Evolutionary conservation across 1,140 invertebrate species (phyloP).

Genomic region (Macrocentrus cingulum): DNA sequence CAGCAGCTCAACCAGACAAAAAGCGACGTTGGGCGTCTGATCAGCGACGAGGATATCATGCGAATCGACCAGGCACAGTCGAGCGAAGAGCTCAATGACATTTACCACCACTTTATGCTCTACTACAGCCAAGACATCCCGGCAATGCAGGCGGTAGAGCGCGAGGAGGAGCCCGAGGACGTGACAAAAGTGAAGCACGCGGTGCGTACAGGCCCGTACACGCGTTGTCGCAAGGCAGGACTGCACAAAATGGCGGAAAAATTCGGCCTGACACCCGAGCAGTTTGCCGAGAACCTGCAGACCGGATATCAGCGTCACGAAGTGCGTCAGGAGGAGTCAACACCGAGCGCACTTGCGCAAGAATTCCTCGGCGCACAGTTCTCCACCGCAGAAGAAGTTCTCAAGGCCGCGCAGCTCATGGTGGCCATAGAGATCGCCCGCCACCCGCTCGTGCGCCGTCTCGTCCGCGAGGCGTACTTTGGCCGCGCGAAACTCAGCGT

Average conservation of each 20-base stretch:
- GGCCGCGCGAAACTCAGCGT: conserved; percentile 85
- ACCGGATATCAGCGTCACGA: conserved; percentile 98
- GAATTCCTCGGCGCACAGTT: conserved; percentile 67
- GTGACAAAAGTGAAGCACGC: conserved; percentile 79
- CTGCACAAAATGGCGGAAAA: conserved; percentile 83
- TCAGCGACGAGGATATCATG: conserved; percentile 87
- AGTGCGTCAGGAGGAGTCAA: conserved; percentile 84
- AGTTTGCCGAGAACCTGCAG: conserved; percentile 95
- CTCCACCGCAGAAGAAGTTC: conserved; percentile 70
- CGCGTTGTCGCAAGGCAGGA: conserved; percentile 81
- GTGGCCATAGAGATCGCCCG: conserved; percentile 90
- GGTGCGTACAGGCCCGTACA: conserved; percentile 82
- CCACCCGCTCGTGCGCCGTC: conserved; percentile 86
- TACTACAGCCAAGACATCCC: conserved; percentile 88
- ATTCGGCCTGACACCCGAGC: conserved; percentile 93
- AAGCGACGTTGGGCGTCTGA: conserved; percentile 79
- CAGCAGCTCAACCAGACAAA: conserved; percentile 84
- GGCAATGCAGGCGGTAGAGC: conserved; percentile 75
- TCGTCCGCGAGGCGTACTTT: conserved; percentile 86
- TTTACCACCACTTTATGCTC: conserved; percentile 89
- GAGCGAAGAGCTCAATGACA: conserved; percentile 88
- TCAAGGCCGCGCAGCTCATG: conserved; percentile 90
- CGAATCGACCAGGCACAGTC: conserved; percentile 79
- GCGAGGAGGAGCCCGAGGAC: conserved; percentile 63
- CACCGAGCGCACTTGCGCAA: conserved; percentile 79